These are phyloP conservation scores for Nyctalus aviator DNA, from an alignment of 2,797 vertebrate species.

Conservation along the genomic window DNA sequence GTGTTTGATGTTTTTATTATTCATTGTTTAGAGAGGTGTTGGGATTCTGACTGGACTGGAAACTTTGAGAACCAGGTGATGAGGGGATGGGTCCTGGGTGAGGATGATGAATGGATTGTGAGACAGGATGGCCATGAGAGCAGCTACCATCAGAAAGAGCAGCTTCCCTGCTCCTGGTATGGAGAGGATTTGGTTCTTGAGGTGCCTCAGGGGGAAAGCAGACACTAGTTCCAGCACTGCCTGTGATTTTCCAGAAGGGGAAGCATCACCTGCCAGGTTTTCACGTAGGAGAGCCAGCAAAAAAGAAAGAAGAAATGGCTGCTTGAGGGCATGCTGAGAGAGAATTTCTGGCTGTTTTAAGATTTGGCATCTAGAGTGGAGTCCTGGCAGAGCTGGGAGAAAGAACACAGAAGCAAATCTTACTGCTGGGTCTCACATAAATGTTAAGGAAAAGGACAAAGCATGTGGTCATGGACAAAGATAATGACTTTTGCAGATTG, in stretches of 20 bases:
- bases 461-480: slow-evolving; percentile 38
- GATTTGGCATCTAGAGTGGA: background rate
- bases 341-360: slow-evolving; percentile 42
- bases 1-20: background rate
- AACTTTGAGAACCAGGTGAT: background rate
- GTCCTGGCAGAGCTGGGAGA: slow-evolving; percentile 23
- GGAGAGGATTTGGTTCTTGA: slow-evolving; percentile 44
- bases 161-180: background rate
- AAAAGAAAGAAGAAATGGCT: slow-evolving; percentile 30
- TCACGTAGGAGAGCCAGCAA: slow-evolving; percentile 58
- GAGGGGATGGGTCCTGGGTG: background rate
- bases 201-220: slow-evolving; percentile 34
- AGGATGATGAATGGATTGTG: background rate
- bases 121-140: background rate
- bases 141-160: background rate
- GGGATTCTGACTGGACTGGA: background rate
- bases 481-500: background rate
- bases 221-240: background rate
- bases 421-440: slow-evolving; percentile 10
- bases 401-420: background rate
- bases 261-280: slow-evolving; percentile 31
- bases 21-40: background rate
- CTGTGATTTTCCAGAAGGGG: slow-evolving; percentile 61
- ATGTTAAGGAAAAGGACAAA: background rate
- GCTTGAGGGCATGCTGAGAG: slow-evolving; percentile 10